Base-by-base conservation (phyloP, 2,888 invertebrate genomes). In the Conchocele bisecta region DNA sequence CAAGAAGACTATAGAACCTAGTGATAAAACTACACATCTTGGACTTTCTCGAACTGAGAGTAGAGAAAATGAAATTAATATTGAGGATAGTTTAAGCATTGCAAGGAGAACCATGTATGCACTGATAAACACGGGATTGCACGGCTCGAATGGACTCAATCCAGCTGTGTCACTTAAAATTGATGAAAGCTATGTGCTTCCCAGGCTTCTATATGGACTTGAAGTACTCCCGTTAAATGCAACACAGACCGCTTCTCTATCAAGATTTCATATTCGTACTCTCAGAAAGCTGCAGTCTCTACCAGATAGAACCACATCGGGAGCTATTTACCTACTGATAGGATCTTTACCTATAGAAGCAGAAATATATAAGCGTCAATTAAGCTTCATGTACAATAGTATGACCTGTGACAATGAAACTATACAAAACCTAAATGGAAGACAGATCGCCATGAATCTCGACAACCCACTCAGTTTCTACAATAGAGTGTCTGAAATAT, bases 191-290 rank as follows among this genome's bases (percentile, higher is more conserved):
- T 54, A 54, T 17, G 54, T 54, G 17, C 24, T 54, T n/a, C 54
- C 54, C 13, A 54, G 54, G 15, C 22, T 54, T 11, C 17, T 54
- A 17, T 54, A n/a, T 17, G 54, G 54, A n/a, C 37, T 54, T n/a
- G 54, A 54, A 22, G 37, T 35, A 11, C 26, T 54, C 13, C 35
- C 35, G 37, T 37, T 54, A 37, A 37, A 26, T 35, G 22, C n/a
- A 7, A 15, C 54, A 13, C 54, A 33, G 13, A 33, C 37, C 6
- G 37, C 15, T 17, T 15, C 37, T n/a, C 13, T 54, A 11, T 17
- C 35, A 17, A 37, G 26, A 13, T 37, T 54, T n/a, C 54, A 54
- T n/a, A 7, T 54, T 6, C 7, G n/a, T 24, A 54, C 24, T 15
- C 54, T 54, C 17, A 4, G 17, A 3, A 33, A 15, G 37, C 26